Evolutionary conservation across 2,888 invertebrate species (phyloP), one percentile per base, ranked within the genome.

Genomic region (Chromoteleia sp.): DNA sequence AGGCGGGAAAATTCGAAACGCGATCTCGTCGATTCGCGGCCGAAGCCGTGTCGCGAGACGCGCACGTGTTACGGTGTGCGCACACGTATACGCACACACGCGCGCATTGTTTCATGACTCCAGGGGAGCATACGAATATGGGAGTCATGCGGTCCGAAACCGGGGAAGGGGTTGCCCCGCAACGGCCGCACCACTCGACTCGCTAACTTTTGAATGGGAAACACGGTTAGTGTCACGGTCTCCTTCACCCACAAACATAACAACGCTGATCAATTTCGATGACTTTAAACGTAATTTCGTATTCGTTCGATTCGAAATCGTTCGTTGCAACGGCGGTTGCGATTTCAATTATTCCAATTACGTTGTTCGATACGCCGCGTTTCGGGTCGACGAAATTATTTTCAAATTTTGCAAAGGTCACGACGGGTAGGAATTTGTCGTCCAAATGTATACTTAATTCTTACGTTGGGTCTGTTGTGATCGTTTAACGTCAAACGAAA

Each of bases 181-280:
- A 41, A 65, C 71, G 39, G 39, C 36, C 63, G 54, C 74, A 43
- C 74, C 52, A 65, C 71, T 59, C 59, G 39, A 59, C 70, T 50
- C 58, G 59, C 58, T 30, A 54, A 79, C 73, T 67, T 79, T 73
- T 79, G 59, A 79, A 79, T 73, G 73, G 73, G 36, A 79, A 79
- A 79, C 67, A 67, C 73, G 78, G 78, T 78, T 78, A 78, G 71
- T 78, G 78, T 71, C 73, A 79, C 73, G 58, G 50, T 73, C 71
- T 52, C 77, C 63, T 63, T 70, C 77, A 77, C 77, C 77, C 58
- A 65, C 63, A 71, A 71, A 70, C 68, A 17, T 52, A 63, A 59
- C 73, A 67, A 30, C 67, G 43, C 52, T 45, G 63, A 43, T 45
- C 65, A 59, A 65, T 71, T 45, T 54, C 63, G 70, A 76, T 68